Evolutionary conservation across 2,113 vertebrate genomes (phyloP).

Genomic region (Neotragus moschatus): DNA sequence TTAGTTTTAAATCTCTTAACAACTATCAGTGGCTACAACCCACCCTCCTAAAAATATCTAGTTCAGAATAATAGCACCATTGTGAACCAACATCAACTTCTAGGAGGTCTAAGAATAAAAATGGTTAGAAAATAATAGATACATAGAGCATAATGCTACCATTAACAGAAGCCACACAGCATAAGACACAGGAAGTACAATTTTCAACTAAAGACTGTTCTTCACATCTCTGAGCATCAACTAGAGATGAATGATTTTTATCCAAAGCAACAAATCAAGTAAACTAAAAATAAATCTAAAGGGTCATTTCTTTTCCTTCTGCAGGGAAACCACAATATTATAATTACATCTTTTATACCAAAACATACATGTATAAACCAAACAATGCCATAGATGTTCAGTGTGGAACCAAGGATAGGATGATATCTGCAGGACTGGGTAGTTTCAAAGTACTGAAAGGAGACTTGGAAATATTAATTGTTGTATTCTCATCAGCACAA

Average conservation of each 20-base stretch:
- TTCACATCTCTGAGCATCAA: not conserved
- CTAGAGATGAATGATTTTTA: slow-evolving; percentile 2
- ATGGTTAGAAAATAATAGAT: not conserved
- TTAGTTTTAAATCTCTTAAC: slow-evolving; percentile 17
- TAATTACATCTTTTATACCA: not conserved
- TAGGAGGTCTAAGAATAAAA: not conserved
- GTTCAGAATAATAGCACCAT: not conserved
- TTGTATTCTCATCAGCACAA: not conserved
- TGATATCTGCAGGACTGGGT: not conserved
- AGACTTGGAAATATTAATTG: not conserved
- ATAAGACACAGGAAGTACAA: not conserved
- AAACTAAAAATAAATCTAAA: slow-evolving; percentile 6
- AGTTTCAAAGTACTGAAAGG: not conserved
- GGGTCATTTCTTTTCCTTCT: not conserved
- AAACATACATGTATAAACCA: not conserved
- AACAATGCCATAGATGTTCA: not conserved
- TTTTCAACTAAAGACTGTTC: slow-evolving; percentile 18
- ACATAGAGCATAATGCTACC: not conserved
- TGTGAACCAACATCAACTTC: not conserved
- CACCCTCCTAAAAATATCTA: not conserved
- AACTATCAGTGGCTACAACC: not conserved
- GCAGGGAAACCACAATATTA: not conserved
- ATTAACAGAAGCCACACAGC: not conserved
- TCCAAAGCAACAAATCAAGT: not conserved
- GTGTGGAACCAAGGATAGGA: not conserved